Percentiles rank a stretch among this genome's conserved stretches.
These are phyloP conservation scores for Ceratosolen fusciceps DNA, from an alignment of 1,140 invertebrate species.

Conservation along the genomic window DNA sequence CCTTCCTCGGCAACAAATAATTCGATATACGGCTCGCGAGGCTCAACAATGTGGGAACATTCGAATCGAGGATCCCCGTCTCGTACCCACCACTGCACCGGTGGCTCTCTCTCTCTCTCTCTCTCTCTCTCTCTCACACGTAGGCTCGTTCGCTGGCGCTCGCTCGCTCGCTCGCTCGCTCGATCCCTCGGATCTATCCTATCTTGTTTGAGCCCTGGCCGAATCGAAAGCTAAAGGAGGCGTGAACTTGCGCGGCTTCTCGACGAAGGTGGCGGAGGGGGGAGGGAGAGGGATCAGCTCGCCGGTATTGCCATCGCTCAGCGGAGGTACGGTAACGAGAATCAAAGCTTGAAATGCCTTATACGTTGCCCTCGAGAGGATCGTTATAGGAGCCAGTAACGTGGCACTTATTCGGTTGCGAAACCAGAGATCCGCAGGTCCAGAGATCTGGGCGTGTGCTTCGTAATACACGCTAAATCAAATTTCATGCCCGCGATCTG, in stretches of 20 bases:
- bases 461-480: not conserved
- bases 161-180: not conserved
- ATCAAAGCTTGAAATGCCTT: constrained; percentile 2
- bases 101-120: not conserved
- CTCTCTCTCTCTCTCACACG: not conserved
- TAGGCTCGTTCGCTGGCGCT: too few relatives aligned
- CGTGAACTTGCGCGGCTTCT: constrained; percentile 29
- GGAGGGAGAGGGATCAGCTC: constrained; percentile 13
- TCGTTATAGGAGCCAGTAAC: not conserved
- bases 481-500: too few relatives aligned
- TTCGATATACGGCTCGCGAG: not conserved
- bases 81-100: not conserved
- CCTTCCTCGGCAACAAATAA: not conserved
- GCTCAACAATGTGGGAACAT: constrained; percentile 32
- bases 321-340: not conserved
- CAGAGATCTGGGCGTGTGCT: not conserved
- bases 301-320: constrained; percentile 15
- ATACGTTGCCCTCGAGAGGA: not conserved
- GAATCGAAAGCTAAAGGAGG: constrained; percentile 28
- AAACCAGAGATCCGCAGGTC: not conserved
- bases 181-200: not conserved
- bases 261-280: not conserved
- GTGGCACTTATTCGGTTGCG: not conserved
- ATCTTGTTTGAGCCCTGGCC: not conserved
- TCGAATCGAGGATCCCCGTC: constrained; percentile 1